Base-by-base conservation (phyloP, 1,140 invertebrate species). In the Drosophila punjabiensis region DNA sequence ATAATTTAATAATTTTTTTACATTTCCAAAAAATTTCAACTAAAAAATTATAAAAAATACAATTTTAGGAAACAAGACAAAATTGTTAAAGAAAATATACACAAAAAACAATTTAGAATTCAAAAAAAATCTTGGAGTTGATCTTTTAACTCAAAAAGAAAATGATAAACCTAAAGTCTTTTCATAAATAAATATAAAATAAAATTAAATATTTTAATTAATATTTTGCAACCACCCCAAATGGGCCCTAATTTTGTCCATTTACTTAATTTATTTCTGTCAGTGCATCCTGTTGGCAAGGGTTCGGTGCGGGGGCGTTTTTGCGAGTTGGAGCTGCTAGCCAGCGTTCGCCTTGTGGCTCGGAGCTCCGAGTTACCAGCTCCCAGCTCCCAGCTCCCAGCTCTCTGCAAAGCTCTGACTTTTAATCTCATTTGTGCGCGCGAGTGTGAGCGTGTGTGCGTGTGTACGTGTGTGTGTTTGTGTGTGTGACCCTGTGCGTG, bases 341-440 rank as follows among this genome's bases (percentile, higher is more conserved):
- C 56, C 32, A 39, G 14, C 58, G 58, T 65, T 60, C 39, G n/a
- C n/a, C 53, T 63, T 20, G 56, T 28, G 43, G 63, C 63, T 43
- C 16, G n/a, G 33, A 20, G 55, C 20, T 56, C 33, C 18, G 37
- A 30, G 55, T 41, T 62, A 20, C 11, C 52, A 20, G 52, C 32
- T 65, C 28, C 62, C 30, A 14, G 30, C 52, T 14, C n/a, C n/a
- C 24, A 3, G 24, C 24, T 35, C 35, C 45, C 24, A 13, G 50
- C 30, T 62, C 64, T 41, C 59, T 33, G 64, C 64, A 35, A 67
- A 67, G 64, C 67, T 76, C 66, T 89, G 81, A 89, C 85, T 89
- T 89, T 89, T 89, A 85, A 89, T 89, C 85, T 89, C 70, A 89
- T 89, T 89, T 89, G 74, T 55, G 50, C 64, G 28, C 13, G 24